Percentiles rank a stretch among this genome's conserved stretches.
Evolutionary conservation across 2,797 vertebrate genomes (phyloP).

Genomic region (Paratrypauchen microcephalus): DNA sequence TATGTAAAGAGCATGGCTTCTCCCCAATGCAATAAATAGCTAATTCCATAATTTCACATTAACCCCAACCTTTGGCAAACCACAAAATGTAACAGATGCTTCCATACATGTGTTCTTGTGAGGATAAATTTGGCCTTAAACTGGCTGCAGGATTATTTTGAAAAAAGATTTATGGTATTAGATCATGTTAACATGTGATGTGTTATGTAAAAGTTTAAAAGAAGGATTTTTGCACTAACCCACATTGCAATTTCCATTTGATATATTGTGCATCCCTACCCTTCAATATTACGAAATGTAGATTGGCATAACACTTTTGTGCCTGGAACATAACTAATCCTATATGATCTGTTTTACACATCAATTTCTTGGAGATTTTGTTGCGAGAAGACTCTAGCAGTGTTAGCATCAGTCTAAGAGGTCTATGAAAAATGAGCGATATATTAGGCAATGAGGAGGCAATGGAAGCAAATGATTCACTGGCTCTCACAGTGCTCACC

Average conservation of each 20-base stretch:
- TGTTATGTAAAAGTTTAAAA: too few relatives aligned
- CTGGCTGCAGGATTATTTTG: background rate
- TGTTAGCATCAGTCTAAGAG: conserved; percentile 6
- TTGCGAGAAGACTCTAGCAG: background rate
- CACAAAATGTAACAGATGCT: background rate
- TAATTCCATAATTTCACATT: background rate
- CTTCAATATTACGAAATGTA: background rate
- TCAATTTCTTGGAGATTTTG: conserved; percentile 7
- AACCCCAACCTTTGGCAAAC: background rate
- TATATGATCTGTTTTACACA: background rate
- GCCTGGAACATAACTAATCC: conserved; percentile 5
- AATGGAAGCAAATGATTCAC: conserved; percentile 59
- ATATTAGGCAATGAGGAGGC: conserved; percentile 61
- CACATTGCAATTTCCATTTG: too few relatives aligned
- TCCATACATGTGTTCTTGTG: background rate
- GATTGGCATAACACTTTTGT: background rate
- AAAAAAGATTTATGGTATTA: too few relatives aligned
- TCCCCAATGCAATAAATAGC: background rate
- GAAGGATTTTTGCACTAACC: too few relatives aligned
- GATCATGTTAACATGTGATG: too few relatives aligned
- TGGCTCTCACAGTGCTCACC: conserved; percentile 36
- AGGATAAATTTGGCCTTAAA: background rate
- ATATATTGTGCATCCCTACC: too few relatives aligned
- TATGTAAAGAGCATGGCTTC: too few relatives aligned
- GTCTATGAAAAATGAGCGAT: conserved; percentile 44